Evolutionary conservation across 1,140 invertebrate genomes (phyloP).

Genomic region (Samia ricini): DNA sequence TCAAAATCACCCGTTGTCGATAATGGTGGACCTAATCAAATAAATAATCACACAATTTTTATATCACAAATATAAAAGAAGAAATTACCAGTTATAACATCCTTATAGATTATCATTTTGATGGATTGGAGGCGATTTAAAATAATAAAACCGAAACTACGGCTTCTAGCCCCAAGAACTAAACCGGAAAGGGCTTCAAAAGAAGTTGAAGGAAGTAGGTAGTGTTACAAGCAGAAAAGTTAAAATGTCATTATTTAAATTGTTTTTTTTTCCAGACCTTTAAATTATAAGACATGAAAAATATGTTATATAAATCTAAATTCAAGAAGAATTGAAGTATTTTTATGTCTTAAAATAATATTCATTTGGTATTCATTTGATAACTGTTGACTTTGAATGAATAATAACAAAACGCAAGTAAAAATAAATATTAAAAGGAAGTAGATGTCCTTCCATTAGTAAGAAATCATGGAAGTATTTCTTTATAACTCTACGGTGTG

Average conservation of each 20-base stretch:
- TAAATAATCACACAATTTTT: slow-evolving; percentile 36
- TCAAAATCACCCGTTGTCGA: slow-evolving; percentile 60
- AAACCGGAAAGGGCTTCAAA: slow-evolving; percentile 78
- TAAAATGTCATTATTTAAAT: not conserved
- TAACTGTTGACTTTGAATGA: not conserved
- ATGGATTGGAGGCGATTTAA: slow-evolving; percentile 84
- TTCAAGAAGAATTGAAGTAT: not conserved
- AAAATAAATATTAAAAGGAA: slow-evolving; percentile 31
- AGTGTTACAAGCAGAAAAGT: slow-evolving; percentile 32
- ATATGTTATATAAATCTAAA: not conserved
- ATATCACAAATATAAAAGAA: slow-evolving; percentile 29
- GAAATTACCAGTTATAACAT: slow-evolving; percentile 92
- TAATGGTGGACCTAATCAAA: slow-evolving; percentile 19
- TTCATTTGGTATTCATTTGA: not conserved
- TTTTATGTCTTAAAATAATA: not conserved
- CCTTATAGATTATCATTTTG: slow-evolving; percentile 97
- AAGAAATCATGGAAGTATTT: slow-evolving; percentile 61
- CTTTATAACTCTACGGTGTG: slow-evolving; percentile 84
- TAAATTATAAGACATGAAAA: not conserved
- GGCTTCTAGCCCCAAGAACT: slow-evolving; percentile 78
- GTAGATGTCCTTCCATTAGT: slow-evolving; percentile 44
- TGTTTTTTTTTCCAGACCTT: no score
- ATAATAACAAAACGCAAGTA: slow-evolving; percentile 9
- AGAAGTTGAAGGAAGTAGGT: slow-evolving; percentile 32
- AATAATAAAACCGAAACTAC: slow-evolving; percentile 81